Percentiles rank a stretch among this genome's conserved stretches.
phyloP scores from a whole-genome alignment of 2,888 invertebrate genomes.

The Phengaris arion region DNA sequence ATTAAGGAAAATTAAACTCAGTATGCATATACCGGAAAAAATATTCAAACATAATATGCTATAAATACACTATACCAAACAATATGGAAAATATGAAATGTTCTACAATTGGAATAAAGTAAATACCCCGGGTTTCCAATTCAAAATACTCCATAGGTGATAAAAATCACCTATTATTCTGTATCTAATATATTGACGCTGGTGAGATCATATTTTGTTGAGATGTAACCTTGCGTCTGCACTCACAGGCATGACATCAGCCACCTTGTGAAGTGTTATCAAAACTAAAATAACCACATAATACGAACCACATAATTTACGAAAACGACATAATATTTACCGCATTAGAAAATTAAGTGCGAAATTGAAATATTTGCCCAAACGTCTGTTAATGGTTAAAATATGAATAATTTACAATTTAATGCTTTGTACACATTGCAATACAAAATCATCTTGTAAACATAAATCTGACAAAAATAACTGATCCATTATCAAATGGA shows the following conservation, averaged over 20 bases:
- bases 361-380: not conserved
- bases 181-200: conserved; percentile 57
- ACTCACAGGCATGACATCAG: conserved; percentile 67
- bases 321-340: conserved; percentile 11
- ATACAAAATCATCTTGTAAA: not conserved
- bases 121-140: too few species aligned
- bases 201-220: conserved; percentile 70
- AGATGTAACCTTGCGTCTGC: conserved; percentile 68
- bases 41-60: too few species aligned
- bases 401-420: not conserved
- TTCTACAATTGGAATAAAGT: too few species aligned
- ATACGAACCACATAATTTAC: too few species aligned
- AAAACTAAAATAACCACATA: conserved; percentile 55
- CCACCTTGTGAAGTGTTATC: conserved; percentile 46
- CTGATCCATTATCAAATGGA: not conserved
- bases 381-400: not conserved
- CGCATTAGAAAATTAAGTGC: not conserved
- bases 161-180: conserved; percentile 41
- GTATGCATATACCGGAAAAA: too few species aligned
- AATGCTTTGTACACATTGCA: not conserved
- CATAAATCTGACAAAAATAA: not conserved
- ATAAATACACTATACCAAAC: too few species aligned
- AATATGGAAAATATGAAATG: too few species aligned
- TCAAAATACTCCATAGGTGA: too few species aligned
- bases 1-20: too few species aligned